Evolutionary conservation across 2,113 vertebrate species (phyloP).

Genomic region (Collichthys lucidus): DNA sequence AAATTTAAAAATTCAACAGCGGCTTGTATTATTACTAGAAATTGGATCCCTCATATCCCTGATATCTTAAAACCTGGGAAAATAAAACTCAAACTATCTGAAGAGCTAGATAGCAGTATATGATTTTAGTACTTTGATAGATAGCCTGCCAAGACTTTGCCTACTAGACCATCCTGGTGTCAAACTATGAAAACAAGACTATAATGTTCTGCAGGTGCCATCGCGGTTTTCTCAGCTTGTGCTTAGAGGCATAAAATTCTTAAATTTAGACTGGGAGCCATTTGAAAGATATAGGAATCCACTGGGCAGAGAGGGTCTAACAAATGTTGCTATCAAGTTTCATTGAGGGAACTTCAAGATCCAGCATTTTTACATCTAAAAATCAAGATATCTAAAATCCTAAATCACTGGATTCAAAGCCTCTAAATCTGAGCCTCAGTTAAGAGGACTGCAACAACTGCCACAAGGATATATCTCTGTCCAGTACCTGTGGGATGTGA

Average conservation of each 20-base stretch:
- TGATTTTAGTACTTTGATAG: not conserved
- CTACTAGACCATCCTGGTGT: too few relatives aligned
- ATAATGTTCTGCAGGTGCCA: not conserved
- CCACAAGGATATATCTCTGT: not conserved
- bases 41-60: too few relatives aligned
- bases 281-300: not conserved
- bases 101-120: not conserved
- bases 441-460: not conserved
- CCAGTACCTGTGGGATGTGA: constrained; percentile 57
- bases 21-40: not conserved
- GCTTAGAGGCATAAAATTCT: not conserved
- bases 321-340: not conserved
- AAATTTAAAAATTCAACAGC: not conserved
- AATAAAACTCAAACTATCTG: not conserved
- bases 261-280: not conserved
- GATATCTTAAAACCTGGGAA: not conserved
- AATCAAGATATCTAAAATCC: too few relatives aligned
- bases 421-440: not conserved
- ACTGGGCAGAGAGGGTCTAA: not conserved
- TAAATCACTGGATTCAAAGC: too few relatives aligned
- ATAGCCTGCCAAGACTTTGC: too few relatives aligned
- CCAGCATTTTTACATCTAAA: not conserved
- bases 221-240: not conserved
- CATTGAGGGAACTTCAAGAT: not conserved
- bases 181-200: not conserved